These are phyloP conservation scores for Halisarca cf. caerulea DNA, from an alignment of 37 sponge, comb jelly and placozoan species.

Conservation along the genomic window DNA sequence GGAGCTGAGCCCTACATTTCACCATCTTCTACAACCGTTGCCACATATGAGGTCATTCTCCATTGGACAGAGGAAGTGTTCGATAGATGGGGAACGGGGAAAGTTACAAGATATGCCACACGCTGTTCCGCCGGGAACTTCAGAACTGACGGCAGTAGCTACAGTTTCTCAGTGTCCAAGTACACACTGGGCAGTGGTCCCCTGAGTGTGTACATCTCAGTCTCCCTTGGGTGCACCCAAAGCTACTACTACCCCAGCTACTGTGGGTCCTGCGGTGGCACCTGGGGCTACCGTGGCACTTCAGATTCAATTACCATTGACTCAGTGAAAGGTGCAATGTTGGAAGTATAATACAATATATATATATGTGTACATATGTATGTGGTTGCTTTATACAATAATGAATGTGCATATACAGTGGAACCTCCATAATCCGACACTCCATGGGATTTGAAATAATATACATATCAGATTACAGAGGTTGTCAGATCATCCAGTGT, in stretches of 20 bases:
- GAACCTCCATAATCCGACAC: too few species aligned
- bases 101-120: neutral
- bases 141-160: neutral
- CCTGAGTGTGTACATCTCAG: neutral
- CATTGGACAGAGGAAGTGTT: neutral
- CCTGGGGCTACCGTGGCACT: neutral
- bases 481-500: too few species aligned
- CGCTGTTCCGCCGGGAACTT: neutral
- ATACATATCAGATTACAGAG: too few species aligned
- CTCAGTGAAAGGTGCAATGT: neutral
- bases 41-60: neutral
- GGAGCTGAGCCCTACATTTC: neutral
- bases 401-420: too few species aligned
- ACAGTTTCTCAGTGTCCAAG: neutral
- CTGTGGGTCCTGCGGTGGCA: neutral
- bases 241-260: neutral
- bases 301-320: neutral
- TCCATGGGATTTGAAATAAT: too few species aligned
- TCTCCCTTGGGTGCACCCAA: neutral
- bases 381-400: too few species aligned
- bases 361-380: too few species aligned
- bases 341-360: too few species aligned
- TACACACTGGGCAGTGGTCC: neutral
- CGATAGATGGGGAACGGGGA: neutral
- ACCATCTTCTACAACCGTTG: neutral